Evolutionary conservation across 2,113 vertebrate genomes (phyloP).

Genomic region (Genyomyrus donnyi): DNA sequence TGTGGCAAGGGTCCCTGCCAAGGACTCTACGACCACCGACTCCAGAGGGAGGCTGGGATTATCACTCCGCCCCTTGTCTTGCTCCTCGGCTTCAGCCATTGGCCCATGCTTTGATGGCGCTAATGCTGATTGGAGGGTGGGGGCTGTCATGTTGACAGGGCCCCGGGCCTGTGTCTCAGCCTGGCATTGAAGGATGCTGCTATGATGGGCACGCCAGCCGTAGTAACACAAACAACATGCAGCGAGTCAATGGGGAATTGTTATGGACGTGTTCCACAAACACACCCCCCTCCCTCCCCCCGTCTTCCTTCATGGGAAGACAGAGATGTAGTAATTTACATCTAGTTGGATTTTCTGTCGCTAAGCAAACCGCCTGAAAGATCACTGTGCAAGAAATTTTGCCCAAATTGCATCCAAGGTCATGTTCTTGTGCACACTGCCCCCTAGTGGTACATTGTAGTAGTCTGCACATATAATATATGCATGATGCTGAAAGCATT

Average conservation of each 20-base stretch:
- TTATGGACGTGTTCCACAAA: neutral
- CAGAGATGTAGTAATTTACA: neutral
- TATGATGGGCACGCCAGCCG: neutral
- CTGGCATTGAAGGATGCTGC: neutral
- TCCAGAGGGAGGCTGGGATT: neutral
- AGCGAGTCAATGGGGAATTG: neutral
- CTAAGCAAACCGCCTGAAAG: neutral
- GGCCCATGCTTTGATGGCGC: neutral
- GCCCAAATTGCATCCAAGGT: neutral
- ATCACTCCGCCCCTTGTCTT: neutral
- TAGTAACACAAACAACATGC: neutral
- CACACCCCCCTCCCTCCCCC: no score
- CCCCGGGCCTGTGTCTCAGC: neutral
- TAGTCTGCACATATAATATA: neutral
- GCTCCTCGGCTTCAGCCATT: neutral
- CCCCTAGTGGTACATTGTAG: neutral
- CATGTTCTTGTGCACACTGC: neutral
- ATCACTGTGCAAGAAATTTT: neutral
- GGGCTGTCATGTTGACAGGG: neutral
- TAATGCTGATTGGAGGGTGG: neutral
- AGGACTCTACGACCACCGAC: neutral
- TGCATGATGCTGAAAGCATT: neutral
- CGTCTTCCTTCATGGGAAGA: neutral
- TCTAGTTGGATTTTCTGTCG: neutral
- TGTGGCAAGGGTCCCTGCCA: neutral